Percentiles rank a stretch among this genome's conserved stretches.
Conservation (phyloP, 2,797 vertebrate genomes). For the Pantherophis alleghaniensis region DNA sequence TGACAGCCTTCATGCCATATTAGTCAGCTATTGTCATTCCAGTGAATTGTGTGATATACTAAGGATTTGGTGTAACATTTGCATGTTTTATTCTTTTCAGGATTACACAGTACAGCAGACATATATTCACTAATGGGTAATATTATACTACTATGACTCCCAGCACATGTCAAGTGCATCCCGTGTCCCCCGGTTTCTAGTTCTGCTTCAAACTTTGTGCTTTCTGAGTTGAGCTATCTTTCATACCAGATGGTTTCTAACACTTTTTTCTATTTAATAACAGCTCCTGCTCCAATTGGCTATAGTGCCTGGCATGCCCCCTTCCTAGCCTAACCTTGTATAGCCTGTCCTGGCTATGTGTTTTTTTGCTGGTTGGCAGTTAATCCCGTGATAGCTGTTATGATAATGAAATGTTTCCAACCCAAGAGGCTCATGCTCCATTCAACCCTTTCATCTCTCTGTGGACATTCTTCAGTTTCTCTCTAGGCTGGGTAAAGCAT, state of each 20-base stretch:
- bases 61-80: background rate
- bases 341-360: background rate
- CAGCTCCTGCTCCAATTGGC: background rate
- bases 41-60: background rate
- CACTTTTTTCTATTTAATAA: background rate
- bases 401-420: background rate
- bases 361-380: background rate
- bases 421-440: background rate
- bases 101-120: slow-evolving; percentile 4
- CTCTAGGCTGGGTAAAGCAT: background rate
- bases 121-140: background rate
- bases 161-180: background rate
- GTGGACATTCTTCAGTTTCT: background rate
- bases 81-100: background rate
- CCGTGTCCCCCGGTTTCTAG: background rate
- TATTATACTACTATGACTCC: background rate
- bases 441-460: background rate
- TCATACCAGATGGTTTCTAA: background rate
- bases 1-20: background rate
- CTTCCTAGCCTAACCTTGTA: background rate
- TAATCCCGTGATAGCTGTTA: background rate
- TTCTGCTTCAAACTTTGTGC: background rate
- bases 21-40: background rate
- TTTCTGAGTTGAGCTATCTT: background rate
- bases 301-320: background rate